Evolutionary conservation across 2,797 vertebrate genomes (phyloP).

Genomic region (Pelochelys cantorii): DNA sequence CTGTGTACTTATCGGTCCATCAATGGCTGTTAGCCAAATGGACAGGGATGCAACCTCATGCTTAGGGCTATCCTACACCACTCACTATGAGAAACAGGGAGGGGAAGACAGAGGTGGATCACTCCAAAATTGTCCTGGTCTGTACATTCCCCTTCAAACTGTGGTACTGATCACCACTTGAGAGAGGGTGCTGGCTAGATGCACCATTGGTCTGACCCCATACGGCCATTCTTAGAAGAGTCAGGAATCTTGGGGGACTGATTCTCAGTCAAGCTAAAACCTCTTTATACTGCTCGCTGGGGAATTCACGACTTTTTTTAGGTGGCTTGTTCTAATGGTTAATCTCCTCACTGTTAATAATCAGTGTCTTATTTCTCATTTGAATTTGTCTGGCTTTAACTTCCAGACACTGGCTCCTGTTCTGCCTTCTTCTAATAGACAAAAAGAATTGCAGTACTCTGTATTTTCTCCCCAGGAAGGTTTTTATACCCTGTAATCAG

Average conservation of each 20-base stretch:
- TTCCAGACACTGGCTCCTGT: not conserved
- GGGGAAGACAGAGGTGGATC: not conserved
- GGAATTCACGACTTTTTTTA: not conserved
- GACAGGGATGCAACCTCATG: no score
- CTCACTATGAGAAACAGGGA: not conserved
- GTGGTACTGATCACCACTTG: not conserved
- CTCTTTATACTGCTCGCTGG: not conserved
- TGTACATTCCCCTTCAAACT: not conserved
- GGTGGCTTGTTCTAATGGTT: not conserved
- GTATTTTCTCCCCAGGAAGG: not conserved
- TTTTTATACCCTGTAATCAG: not conserved
- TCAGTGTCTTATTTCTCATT: not conserved
- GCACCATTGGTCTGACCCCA: not conserved
- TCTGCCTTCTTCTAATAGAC: slow-evolving; percentile 4
- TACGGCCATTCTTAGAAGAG: not conserved
- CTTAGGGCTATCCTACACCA: not conserved
- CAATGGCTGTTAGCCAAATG: not conserved
- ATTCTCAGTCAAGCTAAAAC: not conserved
- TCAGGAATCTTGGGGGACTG: not conserved
- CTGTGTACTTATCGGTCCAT: not conserved
- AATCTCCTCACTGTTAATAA: not conserved
- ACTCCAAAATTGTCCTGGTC: not conserved
- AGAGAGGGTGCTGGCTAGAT: not conserved
- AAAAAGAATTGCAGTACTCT: not conserved
- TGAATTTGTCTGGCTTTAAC: not conserved